These are phyloP conservation scores for Menidia menidia DNA, from an alignment of 2,797 vertebrate genomes.

Conservation along the genomic window DNA sequence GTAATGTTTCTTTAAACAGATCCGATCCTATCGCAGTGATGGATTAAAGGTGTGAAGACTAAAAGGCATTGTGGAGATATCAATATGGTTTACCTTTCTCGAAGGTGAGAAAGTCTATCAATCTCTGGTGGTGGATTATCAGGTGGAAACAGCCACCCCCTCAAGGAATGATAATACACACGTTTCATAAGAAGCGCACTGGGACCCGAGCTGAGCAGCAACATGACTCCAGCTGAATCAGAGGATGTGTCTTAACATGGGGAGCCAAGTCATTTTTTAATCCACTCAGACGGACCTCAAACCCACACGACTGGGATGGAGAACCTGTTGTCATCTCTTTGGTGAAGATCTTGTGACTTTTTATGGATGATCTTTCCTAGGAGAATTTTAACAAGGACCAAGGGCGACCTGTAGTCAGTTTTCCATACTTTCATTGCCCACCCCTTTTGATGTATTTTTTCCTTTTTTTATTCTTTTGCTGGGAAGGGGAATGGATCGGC, in stretches of 20 bases:
- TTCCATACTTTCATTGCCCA: not conserved
- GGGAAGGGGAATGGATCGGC: conserved; percentile 64
- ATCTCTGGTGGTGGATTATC: conserved; percentile 43
- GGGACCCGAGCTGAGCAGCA: conserved; percentile 32
- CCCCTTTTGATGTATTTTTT: not conserved
- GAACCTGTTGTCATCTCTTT: conserved; percentile 11
- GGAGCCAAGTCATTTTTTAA: not conserved
- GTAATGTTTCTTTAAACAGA: conserved; percentile 49
- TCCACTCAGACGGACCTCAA: not conserved
- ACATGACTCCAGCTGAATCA: conserved; percentile 48
- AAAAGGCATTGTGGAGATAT: conserved; percentile 3
- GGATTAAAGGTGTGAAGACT: conserved; percentile 37
- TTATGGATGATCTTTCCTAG: not conserved
- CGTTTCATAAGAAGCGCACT: conserved; percentile 31
- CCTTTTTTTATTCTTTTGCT: not conserved
- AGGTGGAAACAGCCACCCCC: conserved; percentile 32
- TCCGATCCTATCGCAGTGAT: conserved; percentile 28
- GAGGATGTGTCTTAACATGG: conserved; percentile 25
- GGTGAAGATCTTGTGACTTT: conserved; percentile 6
- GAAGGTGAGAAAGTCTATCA: conserved; percentile 58
- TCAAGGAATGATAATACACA: conserved; percentile 31
- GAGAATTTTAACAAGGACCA: conserved; percentile 34
- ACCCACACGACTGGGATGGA: not conserved
- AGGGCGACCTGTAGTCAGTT: conserved; percentile 1
- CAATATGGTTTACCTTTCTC: conserved; percentile 23